A percentile compares a stretch with the other conserved stretches of the same genome.
These are phyloP conservation scores for Engraulis encrasicolus DNA, from an alignment of 2,113 vertebrate species.

Conservation along the genomic window DNA sequence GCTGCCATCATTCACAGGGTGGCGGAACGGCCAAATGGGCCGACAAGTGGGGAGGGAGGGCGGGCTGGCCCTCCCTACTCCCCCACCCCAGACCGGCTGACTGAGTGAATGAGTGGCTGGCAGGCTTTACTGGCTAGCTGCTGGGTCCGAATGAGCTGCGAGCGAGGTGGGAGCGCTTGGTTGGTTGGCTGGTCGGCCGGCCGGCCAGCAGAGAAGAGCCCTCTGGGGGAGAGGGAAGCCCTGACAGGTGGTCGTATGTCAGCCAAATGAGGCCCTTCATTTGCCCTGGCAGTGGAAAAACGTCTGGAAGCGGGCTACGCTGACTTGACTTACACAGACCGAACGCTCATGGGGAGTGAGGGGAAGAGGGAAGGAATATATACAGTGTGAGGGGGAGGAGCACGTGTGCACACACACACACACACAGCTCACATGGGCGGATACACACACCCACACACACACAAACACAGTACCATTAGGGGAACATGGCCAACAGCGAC, in stretches of 20 bases:
- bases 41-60: not conserved
- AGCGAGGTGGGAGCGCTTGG: not conserved
- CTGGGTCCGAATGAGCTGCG: not conserved
- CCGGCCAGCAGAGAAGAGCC: not conserved
- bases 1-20: not conserved
- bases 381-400: too few species aligned
- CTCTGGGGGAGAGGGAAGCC: not conserved
- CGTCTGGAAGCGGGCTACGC: not conserved
- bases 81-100: not conserved
- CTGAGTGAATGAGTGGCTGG: too few species aligned
- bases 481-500: not conserved
- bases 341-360: not conserved
- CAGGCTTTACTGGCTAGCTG: too few species aligned
- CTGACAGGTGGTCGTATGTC: slow-evolving; percentile 35
- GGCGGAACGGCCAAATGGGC: not conserved
- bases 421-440: slow-evolving; percentile 7
- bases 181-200: not conserved
- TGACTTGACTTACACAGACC: not conserved
- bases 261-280: slow-evolving; percentile 40
- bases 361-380: not conserved
- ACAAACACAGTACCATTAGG: not conserved
- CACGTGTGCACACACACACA: not conserved
- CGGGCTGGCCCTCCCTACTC: not conserved
- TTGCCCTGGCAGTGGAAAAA: slow-evolving; percentile 23
- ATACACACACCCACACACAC: not conserved